Evolutionary conservation across 2,113 vertebrate genomes (phyloP).

Genomic region (Dipodomys merriami): DNA sequence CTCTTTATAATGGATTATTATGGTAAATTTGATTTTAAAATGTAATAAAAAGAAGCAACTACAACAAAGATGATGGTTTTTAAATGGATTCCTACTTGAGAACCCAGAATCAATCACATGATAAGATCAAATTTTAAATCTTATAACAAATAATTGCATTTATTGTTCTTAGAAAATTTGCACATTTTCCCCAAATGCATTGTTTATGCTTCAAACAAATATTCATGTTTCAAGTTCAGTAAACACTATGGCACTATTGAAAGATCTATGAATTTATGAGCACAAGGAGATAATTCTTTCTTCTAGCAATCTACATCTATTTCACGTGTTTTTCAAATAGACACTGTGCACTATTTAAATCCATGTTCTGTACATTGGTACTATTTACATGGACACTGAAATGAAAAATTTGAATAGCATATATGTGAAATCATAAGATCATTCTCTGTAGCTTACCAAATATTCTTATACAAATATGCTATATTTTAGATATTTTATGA

Average conservation of each 20-base stretch:
- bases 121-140: background rate
- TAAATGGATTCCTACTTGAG: background rate
- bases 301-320: background rate
- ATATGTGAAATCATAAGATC: background rate
- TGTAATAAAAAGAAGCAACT: slow-evolving; percentile 16
- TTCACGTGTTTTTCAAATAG: background rate
- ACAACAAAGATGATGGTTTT: background rate
- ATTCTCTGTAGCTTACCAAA: background rate
- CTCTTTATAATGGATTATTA: background rate
- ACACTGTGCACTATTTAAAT: background rate
- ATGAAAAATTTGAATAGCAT: background rate
- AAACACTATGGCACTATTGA: background rate
- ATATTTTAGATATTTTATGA: slow-evolving; percentile 10
- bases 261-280: background rate
- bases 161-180: background rate
- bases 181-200: background rate
- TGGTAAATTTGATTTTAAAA: background rate
- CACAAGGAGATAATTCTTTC: background rate
- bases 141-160: background rate
- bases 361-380: background rate
- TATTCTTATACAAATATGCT: background rate
- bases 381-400: background rate
- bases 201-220: background rate
- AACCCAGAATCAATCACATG: background rate
- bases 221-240: background rate